Evolutionary conservation across 2,888 invertebrate species (phyloP), one percentile per base, ranked within the genome.

Genomic region (Xiphydria camelus): DNA sequence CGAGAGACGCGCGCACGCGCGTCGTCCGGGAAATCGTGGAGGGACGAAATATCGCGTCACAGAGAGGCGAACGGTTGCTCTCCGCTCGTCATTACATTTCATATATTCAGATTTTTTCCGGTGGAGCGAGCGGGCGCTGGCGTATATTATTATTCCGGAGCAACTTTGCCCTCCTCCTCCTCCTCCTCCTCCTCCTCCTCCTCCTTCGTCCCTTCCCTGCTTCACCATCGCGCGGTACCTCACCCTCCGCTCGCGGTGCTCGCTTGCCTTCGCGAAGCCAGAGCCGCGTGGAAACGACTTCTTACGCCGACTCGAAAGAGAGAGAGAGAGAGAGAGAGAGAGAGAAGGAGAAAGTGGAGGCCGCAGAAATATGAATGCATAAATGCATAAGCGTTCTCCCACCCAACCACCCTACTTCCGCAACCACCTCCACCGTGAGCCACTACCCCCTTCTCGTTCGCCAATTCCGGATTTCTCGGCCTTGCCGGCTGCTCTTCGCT

Each of bases 1-100:
- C 9, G 29, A 29, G 12, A 29, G 12, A 31, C 26, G 23, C 35
- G 26, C 65, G 64, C 61, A 69, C 72, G 75, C 75, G 72, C 41
- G 36, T 47, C 48, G 57, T 59, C 63, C 57, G 76, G 76, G 76
- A 77, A 73, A 79, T 80, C 79, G 79, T 80, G 6, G 1, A 14
- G 15, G n/a, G n/a, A n/a, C n/a, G n/a, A n/a, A n/a, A n/a, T n/a
- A n/a, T n/a, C n/a, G 23, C 23, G 37, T 23, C 14, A 23, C 23
- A 20, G 22, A 14, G 37, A 21, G 29, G 29, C 12, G 29, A 29
- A 29, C 10, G 29, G 29, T 12, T 29, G 15, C 54, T 51, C 55
- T 58, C 51, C 53, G 46, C 51, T 55, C 63, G 63, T 66, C 73
- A 68, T 72, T 73, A 71, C 64, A 62, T 74, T 71, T 70, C 68